A percentile compares a stretch with the other conserved stretches of the same genome.
Conservation (phyloP, 2,888 invertebrate species). For the Tolmerus cingulatus region DNA sequence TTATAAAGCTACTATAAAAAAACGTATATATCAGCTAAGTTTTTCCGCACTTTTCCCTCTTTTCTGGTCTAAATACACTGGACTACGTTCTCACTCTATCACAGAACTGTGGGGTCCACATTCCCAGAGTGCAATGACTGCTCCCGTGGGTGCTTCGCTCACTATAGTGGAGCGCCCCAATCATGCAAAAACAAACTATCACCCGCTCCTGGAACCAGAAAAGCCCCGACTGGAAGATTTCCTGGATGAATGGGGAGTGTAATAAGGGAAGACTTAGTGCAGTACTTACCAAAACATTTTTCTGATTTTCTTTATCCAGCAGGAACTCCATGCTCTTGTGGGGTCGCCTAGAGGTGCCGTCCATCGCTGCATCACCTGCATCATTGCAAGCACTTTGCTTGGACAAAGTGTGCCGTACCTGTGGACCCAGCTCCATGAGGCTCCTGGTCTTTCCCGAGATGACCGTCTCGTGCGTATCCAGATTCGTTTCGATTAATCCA, state of each 20-base stretch:
- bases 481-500: conserved; percentile 89
- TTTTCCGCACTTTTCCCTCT: neutral
- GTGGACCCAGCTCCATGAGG: conserved; percentile 69
- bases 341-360: conserved; percentile 65
- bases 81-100: neutral
- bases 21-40: neutral
- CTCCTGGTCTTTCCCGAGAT: conserved; percentile 72
- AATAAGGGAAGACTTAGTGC: neutral
- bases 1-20: neutral
- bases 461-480: conserved; percentile 78
- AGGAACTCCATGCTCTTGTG: conserved; percentile 96
- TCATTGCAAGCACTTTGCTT: conserved; percentile 41
- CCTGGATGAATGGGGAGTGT: neutral
- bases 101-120: neutral
- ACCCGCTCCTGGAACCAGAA: neutral
- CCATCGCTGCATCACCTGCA: conserved; percentile 52
- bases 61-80: neutral
- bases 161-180: neutral
- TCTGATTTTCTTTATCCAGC: conserved; percentile 90
- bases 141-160: neutral
- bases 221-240: neutral
- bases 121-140: neutral
- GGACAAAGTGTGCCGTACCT: conserved; percentile 50
- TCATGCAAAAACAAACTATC: neutral
- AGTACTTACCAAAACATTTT: conserved; percentile 81